These are phyloP conservation scores for Mionectes olivaceus DNA, from an alignment of 2,797 vertebrate species.

Conservation along the genomic window DNA sequence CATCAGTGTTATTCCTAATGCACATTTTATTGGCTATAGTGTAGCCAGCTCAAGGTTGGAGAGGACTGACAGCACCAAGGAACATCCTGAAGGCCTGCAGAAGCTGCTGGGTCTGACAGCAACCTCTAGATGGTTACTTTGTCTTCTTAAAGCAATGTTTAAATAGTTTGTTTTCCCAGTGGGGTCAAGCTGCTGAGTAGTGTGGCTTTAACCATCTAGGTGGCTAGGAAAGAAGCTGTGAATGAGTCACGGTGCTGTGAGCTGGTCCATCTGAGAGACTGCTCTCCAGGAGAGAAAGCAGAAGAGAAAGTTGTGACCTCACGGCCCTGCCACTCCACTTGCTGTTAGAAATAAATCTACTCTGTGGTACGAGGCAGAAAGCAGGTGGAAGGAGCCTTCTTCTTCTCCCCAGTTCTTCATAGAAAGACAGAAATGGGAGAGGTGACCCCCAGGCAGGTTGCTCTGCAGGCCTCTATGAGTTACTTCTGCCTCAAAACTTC, in stretches of 20 bases:
- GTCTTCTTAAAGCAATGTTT: background rate
- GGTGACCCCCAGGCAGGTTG: fast-evolving
- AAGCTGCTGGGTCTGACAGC: background rate
- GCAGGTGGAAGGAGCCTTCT: background rate
- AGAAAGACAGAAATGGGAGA: background rate
- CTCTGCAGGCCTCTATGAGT: too few relatives aligned
- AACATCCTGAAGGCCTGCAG: background rate
- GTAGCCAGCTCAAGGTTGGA: background rate
- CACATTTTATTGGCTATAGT: background rate
- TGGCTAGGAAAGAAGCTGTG: background rate
- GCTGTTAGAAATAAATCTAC: background rate
- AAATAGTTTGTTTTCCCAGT: background rate
- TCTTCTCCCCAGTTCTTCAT: background rate
- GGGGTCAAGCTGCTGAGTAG: background rate
- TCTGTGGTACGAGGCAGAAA: background rate
- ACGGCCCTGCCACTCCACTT: fast-evolving
- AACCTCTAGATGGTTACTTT: background rate
- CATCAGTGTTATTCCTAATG: background rate
- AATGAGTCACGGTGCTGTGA: fast-evolving
- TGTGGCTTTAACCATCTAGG: background rate
- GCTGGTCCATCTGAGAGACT: background rate
- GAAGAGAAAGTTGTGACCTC: background rate
- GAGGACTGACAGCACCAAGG: background rate
- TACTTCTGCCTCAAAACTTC: background rate
- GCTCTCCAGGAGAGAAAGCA: background rate